phyloP scores from a whole-genome alignment of 2,797 vertebrate genomes.

The Coracias cyanogaster region DNA sequence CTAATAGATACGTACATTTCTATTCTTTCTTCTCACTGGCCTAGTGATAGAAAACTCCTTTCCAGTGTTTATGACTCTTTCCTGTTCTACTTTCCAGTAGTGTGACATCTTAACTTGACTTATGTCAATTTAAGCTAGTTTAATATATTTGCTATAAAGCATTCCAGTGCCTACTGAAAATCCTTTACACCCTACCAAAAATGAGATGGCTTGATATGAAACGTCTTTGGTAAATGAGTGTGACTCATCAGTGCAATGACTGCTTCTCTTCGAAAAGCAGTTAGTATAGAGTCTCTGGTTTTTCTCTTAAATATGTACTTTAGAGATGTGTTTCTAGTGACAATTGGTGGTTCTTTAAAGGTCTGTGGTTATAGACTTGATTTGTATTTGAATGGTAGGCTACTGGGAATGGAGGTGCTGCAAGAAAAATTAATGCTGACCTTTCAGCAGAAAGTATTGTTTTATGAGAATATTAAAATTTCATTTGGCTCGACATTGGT shows the following conservation, averaged over 20 bases:
- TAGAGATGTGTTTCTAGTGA: neutral
- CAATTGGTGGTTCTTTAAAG: neutral
- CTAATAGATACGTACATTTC: neutral
- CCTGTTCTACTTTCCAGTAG: neutral
- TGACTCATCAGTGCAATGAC: neutral
- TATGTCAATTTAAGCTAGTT: neutral
- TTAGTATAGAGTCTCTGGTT: neutral
- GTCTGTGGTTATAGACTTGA: neutral
- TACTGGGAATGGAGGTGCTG: neutral
- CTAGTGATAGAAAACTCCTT: neutral
- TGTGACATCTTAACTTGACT: neutral
- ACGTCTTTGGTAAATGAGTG: neutral
- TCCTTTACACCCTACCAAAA: constrained; percentile 2
- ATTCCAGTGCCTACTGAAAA: neutral
- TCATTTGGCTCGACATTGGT: neutral
- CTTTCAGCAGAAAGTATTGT: neutral
- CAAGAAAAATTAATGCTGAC: neutral
- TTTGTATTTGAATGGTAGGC: neutral
- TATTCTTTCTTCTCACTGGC: neutral
- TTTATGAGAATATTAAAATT: neutral
- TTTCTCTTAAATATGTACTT: neutral
- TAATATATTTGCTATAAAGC: neutral
- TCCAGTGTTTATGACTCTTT: neutral
- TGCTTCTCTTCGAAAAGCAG: neutral
- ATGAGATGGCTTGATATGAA: constrained; percentile 1